phyloP scores from a whole-genome alignment of 2,888 invertebrate genomes.

The Noctua janthe region DNA sequence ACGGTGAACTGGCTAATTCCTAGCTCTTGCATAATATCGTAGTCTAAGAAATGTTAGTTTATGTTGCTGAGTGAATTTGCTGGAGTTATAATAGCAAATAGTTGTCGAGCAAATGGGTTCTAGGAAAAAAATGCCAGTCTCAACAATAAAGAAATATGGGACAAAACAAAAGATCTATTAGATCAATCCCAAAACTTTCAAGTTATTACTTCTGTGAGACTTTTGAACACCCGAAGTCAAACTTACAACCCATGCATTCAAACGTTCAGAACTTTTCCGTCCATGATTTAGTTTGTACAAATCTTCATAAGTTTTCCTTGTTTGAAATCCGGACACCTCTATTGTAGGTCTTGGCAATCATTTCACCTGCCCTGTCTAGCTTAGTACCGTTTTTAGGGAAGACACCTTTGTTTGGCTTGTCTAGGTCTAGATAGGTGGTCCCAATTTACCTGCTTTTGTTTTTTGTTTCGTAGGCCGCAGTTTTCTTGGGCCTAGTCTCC shows the following conservation, averaged over 20 bases:
- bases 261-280: slow-evolving; percentile 28
- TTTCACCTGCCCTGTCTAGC: slow-evolving; percentile 1
- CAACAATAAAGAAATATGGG: background rate
- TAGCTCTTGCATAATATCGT: slow-evolving; percentile 44
- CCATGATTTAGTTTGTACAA: slow-evolving; percentile 46
- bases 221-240: slow-evolving; percentile 20
- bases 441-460: slow-evolving; percentile 46
- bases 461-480: slow-evolving; percentile 42
- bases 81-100: slow-evolving; percentile 29
- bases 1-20: slow-evolving; percentile 48
- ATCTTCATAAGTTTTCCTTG: slow-evolving; percentile 41
- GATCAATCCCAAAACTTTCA: slow-evolving; percentile 25
- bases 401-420: slow-evolving; percentile 27
- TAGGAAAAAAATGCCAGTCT: background rate
- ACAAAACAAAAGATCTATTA: slow-evolving; percentile 9
- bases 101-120: background rate
- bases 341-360: slow-evolving; percentile 13
- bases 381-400: slow-evolving; percentile 28
- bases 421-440: slow-evolving; percentile 31
- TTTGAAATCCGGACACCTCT: slow-evolving; percentile 37
- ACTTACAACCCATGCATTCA: slow-evolving; percentile 37
- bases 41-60: slow-evolving; percentile 36
- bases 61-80: slow-evolving; percentile 34
- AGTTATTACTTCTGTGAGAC: slow-evolving; percentile 12
- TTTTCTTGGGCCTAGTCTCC: slow-evolving; percentile 25